These are phyloP conservation scores for Myoxocephalus aenaeus DNA, from an alignment of 2,797 vertebrate genomes.

Conservation along the genomic window DNA sequence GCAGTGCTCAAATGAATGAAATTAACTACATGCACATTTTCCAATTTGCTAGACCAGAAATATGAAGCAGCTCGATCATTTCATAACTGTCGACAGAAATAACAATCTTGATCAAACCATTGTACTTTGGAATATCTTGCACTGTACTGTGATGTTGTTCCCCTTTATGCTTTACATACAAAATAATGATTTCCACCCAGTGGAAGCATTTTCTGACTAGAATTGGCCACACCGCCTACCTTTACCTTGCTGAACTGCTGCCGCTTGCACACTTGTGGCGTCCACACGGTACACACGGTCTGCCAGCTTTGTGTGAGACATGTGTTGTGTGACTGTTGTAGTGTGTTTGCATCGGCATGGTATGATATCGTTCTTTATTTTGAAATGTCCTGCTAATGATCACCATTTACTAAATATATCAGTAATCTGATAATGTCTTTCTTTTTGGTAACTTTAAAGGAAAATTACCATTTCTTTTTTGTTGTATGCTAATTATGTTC, in stretches of 20 bases:
- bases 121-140: not conserved
- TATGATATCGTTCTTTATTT: not conserved
- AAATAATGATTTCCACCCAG: not conserved
- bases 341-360: not conserved
- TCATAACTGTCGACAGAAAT: too few relatives aligned
- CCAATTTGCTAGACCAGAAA: too few relatives aligned
- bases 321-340: not conserved
- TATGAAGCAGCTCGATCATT: too few relatives aligned
- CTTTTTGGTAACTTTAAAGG: not conserved
- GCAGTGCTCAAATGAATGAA: too few relatives aligned
- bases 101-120: too few relatives aligned
- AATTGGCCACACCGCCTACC: not conserved
- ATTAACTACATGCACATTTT: too few relatives aligned
- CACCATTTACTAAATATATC: not conserved
- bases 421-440: not conserved
- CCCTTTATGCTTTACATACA: slow-evolving; percentile 1
- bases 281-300: not conserved
- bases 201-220: not conserved
- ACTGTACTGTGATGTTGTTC: not conserved
- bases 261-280: not conserved
- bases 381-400: not conserved
- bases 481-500: not conserved
- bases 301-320: not conserved
- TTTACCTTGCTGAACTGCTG: not conserved
- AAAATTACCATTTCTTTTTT: not conserved